phyloP scores from a whole-genome alignment of 2,113 vertebrate species.

The Alethe castanea region DNA sequence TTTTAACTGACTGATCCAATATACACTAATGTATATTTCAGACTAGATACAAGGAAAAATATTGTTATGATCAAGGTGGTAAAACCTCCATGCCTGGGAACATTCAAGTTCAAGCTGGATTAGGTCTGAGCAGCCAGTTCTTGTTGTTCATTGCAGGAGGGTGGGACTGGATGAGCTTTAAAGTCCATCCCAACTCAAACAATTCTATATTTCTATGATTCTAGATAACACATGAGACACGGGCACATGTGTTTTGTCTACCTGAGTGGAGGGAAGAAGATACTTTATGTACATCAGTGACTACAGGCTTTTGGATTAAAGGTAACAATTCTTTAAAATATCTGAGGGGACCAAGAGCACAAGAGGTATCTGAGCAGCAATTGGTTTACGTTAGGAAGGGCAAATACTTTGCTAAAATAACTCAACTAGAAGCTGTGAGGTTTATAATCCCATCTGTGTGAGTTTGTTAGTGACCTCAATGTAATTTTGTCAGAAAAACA shows the following conservation, averaged over 20 bases:
- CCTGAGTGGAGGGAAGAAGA: background rate
- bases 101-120: background rate
- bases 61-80: accelerated
- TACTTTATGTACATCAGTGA: background rate
- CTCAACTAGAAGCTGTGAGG: background rate
- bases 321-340: background rate
- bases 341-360: background rate
- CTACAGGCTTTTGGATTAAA: background rate
- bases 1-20: background rate
- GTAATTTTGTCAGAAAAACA: background rate
- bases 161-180: background rate
- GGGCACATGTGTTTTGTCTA: background rate
- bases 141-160: background rate
- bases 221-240: accelerated
- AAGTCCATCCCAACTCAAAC: background rate
- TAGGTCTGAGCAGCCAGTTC: background rate
- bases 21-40: background rate
- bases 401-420: background rate
- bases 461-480: background rate
- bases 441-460: background rate
- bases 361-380: background rate
- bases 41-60: background rate
- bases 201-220: background rate
- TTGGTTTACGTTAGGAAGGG: background rate
- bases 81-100: background rate